Percentiles rank a stretch among this genome's conserved stretches.
These are phyloP conservation scores for Hozukius guyotensis DNA, from an alignment of 2,797 vertebrate species.

Conservation along the genomic window DNA sequence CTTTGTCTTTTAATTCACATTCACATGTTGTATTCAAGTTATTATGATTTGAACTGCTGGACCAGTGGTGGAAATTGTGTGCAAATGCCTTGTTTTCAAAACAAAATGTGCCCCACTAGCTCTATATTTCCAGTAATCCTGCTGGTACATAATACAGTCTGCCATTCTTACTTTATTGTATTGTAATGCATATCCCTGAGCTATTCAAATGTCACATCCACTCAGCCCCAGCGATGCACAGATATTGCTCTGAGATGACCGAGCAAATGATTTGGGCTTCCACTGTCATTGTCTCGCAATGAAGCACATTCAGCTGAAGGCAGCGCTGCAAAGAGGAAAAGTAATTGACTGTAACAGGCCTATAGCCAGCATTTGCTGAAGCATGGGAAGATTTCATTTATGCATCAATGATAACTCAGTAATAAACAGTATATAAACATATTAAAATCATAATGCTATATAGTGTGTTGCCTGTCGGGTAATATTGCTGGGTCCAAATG, in stretches of 20 bases:
- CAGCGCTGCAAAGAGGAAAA: slow-evolving; percentile 17
- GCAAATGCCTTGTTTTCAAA: slow-evolving; percentile 10
- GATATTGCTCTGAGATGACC: slow-evolving; percentile 52
- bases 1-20: neutral
- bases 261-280: slow-evolving; percentile 43
- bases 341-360: slow-evolving; percentile 32
- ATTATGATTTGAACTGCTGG: neutral
- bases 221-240: slow-evolving; percentile 17
- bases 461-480: neutral
- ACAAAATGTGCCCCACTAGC: neutral
- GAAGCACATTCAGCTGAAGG: slow-evolving; percentile 30
- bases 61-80: neutral
- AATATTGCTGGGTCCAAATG: neutral
- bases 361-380: neutral
- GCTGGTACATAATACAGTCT: slow-evolving; percentile 17
- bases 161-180: slow-evolving; percentile 12
- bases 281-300: slow-evolving; percentile 12
- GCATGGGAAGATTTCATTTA: neutral
- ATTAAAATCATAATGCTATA: neutral
- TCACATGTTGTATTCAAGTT: neutral
- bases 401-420: neutral
- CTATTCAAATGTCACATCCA: slow-evolving; percentile 49
- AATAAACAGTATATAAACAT: slow-evolving; percentile 10
- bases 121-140: slow-evolving; percentile 5
- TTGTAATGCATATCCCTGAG: slow-evolving; percentile 33